Evolutionary conservation across 2,113 vertebrate species (phyloP), one percentile per base, ranked within the genome.

Genomic region (Syrrhaptes paradoxus): DNA sequence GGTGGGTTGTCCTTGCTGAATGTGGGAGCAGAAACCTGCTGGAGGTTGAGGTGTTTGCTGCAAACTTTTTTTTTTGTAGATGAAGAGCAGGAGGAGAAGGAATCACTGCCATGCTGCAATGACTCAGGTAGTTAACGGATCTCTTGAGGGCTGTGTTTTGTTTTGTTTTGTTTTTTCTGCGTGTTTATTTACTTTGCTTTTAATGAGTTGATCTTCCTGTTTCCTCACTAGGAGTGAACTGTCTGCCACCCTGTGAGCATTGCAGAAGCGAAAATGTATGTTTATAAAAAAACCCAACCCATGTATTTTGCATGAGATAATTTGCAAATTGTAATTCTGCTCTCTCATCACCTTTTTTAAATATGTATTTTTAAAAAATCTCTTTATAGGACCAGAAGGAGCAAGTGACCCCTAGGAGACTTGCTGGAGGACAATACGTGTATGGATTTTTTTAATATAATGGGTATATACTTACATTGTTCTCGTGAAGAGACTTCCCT

Each of bases 361-460:
- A 41, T 41, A 7, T 9, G 2, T 13, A 0, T n/a, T 57, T 67
- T 66, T 59, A 13, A 13, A 41, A 41, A 41, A 41, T 41, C 12
- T 41, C 41, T 41, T 41, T 46, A 86, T 96, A 99, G 98, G 98
- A 96, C 41, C 97, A 97, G 36, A 97, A 91, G 62, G 98, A 99
- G 77, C 92, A 97, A 14, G 97, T 99, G 84, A 98, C 96, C 34
- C 99, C 99, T 12, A 97, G 97, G 85, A 98, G 66, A 61, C 96
- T 99, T 58, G 93, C 98, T 58, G 95, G 96, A 96, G 98, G 98
- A 86, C 96, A 97, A 11, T 97, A 98, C 32, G 91, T 98, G 98
- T 99, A 97, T 95, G 98, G 16, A 2, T 63, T 24, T 21, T 57
- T 78, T 85, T 26, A 59, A 46, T 67, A 9, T 20, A 10, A 32